A percentile compares a stretch with the other conserved stretches of the same genome.
phyloP scores from a whole-genome alignment of 2,113 vertebrate genomes.

The Phainopepla nitens region DNA sequence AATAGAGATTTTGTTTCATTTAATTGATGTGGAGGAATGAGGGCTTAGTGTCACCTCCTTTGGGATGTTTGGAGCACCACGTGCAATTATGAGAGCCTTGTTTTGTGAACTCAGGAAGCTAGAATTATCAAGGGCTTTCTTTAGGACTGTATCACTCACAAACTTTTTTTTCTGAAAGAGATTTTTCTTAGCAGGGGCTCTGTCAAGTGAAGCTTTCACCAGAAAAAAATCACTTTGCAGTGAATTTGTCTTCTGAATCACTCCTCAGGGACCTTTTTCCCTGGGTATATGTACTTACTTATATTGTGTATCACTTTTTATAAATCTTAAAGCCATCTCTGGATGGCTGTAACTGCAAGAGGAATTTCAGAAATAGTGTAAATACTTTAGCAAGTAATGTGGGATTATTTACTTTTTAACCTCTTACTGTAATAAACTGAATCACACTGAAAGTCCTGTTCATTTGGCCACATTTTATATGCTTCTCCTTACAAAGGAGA shows the following conservation, averaged over 20 bases:
- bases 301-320: neutral
- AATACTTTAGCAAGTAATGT: neutral
- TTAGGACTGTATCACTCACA: neutral
- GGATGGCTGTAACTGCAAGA: neutral
- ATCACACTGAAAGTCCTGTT: neutral
- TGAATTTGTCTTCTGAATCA: neutral
- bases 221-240: neutral
- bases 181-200: neutral
- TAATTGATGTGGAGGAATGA: neutral
- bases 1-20: neutral
- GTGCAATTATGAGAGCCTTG: neutral
- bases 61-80: neutral
- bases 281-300: neutral
- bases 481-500: neutral
- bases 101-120: neutral
- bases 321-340: neutral
- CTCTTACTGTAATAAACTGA: neutral
- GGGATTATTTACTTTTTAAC: neutral
- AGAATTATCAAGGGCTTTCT: slow-evolving; percentile 12
- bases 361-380: neutral
- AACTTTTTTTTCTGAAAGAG: neutral
- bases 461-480: neutral
- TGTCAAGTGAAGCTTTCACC: neutral
- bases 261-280: neutral
- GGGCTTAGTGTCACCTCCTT: slow-evolving; percentile 3